Conservation (phyloP, 2,113 vertebrate genomes). For the Datnioides undecimradiatus region DNA sequence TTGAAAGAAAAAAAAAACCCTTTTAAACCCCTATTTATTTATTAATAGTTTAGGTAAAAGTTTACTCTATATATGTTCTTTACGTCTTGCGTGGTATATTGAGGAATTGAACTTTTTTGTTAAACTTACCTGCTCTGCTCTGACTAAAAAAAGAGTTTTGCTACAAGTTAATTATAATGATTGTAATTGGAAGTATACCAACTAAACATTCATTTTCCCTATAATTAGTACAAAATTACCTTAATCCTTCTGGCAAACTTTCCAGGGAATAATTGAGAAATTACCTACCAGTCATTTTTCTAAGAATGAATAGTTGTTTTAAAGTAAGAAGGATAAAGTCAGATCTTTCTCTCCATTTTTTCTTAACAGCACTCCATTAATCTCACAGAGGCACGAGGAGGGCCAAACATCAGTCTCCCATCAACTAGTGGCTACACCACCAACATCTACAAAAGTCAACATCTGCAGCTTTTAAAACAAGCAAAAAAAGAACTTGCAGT, state of each 20-base stretch:
- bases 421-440: slow-evolving; percentile 35
- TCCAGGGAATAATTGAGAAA: slow-evolving; percentile 1
- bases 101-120: slow-evolving; percentile 8
- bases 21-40: not conserved
- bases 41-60: not conserved
- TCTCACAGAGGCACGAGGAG: slow-evolving; percentile 49
- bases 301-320: slow-evolving; percentile 20
- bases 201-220: not conserved
- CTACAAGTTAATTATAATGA: not conserved
- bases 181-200: slow-evolving; percentile 31
- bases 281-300: slow-evolving; percentile 13
- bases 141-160: not conserved
- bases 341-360: slow-evolving; percentile 17
- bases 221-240: slow-evolving; percentile 37
- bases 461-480: slow-evolving; percentile 52
- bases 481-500: slow-evolving; percentile 29
- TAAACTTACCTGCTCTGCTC: not conserved
- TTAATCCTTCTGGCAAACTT: slow-evolving; percentile 22
- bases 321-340: slow-evolving; percentile 1
- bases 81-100: no score
- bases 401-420: slow-evolving; percentile 54
- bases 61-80: not conserved
- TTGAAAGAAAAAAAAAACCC: not conserved
- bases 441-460: slow-evolving; percentile 53
- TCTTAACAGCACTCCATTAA: slow-evolving; percentile 61